Evolutionary conservation across 2,113 vertebrate genomes (phyloP), one percentile per base, ranked within the genome.

Genomic region (Elgaria multicarinata): DNA sequence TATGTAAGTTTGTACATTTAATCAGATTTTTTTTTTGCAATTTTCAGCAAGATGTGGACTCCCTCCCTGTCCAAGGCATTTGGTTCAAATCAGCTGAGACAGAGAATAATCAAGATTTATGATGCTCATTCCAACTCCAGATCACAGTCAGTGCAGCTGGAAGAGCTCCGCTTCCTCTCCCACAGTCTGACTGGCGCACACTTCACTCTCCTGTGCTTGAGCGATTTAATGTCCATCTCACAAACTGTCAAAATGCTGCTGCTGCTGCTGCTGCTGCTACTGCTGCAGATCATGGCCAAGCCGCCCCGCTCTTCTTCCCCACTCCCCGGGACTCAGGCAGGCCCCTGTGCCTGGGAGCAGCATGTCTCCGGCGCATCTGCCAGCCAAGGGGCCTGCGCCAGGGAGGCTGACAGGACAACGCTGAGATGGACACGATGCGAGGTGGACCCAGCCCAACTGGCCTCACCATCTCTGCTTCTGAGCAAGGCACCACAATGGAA

Each of bases 31-130:
- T 96, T 76, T 96, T 96, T 95, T 94, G 94, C 95, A 83, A 93
- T 96, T 97, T 97, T 96, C 95, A 94, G 95, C 69, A 50, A 96
- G 96, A 97, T 96, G 92, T 74, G 91, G 96, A 96, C 95, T 96
- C 94, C 92, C 90, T 97, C 89, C 90, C 93, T 93, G 92, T 96
- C 95, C 93, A 79, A 93, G 92, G 95, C 95, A 20, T 96, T 97
- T 94, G 95, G 95, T 95, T 96, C 95, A 97, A 97, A 97, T 97
- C 94, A 96, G 94, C 94, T 86, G 96, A 96, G 96, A 97, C 95
- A 96, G 94, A 96, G 93, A 96, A 94, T 97, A 97, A 97, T 97
- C 96, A 97, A 97, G 97, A 97, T 97, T 96, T 96, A 97, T 96
- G 96, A 94, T 93, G 92, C 95, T 96, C 95, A 92, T 97, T 96